Evolutionary conservation across 1,140 invertebrate species (phyloP).

Genomic region (Sipha flava): DNA sequence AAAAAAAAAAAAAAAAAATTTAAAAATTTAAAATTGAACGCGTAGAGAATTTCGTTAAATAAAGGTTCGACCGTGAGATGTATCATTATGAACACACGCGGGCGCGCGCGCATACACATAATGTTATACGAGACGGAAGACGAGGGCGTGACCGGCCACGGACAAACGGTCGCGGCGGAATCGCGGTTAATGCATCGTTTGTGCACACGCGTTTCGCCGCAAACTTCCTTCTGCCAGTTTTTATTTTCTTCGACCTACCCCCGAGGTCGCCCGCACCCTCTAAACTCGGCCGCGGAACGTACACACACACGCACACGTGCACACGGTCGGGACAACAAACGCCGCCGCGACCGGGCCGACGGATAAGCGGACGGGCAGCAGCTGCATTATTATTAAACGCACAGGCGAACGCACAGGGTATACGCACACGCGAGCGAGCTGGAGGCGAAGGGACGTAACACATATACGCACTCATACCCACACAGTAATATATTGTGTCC

Average conservation of each 20-base stretch:
- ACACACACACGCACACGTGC: too few species aligned
- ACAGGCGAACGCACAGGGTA: background rate
- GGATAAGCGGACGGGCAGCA: background rate
- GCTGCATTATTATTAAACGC: slow-evolving; percentile 4
- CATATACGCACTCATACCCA: background rate
- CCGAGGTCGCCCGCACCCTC: too few species aligned
- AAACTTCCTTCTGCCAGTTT: background rate
- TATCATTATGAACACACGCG: background rate
- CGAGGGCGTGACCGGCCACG: background rate
- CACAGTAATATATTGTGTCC: background rate
- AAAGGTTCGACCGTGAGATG: too few species aligned
- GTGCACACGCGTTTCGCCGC: background rate
- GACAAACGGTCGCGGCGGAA: background rate
- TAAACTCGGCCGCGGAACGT: too few species aligned
- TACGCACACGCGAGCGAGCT: too few species aligned
- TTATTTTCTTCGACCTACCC: background rate
- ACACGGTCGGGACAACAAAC: background rate
- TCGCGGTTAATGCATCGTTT: background rate
- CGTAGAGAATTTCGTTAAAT: too few species aligned
- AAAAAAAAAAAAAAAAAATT: too few species aligned
- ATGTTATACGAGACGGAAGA: background rate
- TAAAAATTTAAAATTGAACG: too few species aligned
- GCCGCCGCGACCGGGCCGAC: background rate
- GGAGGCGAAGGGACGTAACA: too few species aligned
- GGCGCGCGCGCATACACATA: too few species aligned